Evolutionary conservation across 2,113 vertebrate species (phyloP).

Genomic region (Paramisgurnus dabryanus): DNA sequence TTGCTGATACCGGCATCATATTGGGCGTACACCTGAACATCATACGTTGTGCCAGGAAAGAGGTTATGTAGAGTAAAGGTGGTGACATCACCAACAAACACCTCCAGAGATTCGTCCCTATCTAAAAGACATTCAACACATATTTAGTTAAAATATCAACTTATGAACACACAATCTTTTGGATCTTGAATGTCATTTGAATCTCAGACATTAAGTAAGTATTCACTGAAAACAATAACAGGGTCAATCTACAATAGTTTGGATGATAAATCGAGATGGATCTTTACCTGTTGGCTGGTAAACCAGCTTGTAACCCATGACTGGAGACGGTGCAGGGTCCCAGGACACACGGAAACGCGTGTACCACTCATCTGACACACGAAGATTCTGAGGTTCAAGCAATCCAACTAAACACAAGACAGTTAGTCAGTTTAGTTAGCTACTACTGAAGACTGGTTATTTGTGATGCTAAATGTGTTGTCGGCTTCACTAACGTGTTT

Average conservation of each 20-base stretch:
- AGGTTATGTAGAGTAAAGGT: constrained; percentile 91
- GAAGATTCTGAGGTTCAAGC: constrained; percentile 89
- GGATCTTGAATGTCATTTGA: no score
- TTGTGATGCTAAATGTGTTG: neutral
- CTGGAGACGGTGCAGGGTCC: constrained; percentile 87
- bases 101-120: constrained; percentile 80
- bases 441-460: no score
- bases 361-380: constrained; percentile 97
- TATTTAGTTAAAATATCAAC: neutral
- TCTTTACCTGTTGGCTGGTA: constrained; percentile 86
- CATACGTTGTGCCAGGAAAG: constrained; percentile 89
- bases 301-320: constrained; percentile 91
- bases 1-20: constrained; percentile 85
- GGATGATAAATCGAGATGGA: no score
- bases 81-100: constrained; percentile 92
- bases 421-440: neutral
- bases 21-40: constrained; percentile 89
- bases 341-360: constrained; percentile 95
- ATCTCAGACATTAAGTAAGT: no score
- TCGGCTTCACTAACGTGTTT: constrained; percentile 77
- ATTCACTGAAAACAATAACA: no score
- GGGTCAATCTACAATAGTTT: no score
- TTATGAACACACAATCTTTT: no score
- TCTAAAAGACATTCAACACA: constrained; percentile 68
- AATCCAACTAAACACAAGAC: constrained; percentile 78